phyloP scores from a whole-genome alignment of 2,797 vertebrate genomes.

The Neosalanx taihuensis region DNA sequence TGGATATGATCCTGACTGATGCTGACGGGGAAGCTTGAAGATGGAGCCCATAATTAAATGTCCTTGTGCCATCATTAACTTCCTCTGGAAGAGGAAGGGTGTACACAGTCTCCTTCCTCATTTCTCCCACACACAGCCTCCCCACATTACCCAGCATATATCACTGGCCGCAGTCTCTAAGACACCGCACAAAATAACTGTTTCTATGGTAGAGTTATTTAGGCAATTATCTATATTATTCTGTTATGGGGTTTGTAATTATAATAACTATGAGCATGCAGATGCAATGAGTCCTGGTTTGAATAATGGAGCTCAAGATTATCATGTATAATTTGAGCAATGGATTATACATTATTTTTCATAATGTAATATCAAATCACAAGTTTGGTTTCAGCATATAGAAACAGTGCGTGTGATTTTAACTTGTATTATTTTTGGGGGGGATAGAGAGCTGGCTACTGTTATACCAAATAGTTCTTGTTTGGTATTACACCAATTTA shows the following conservation, averaged over 20 bases:
- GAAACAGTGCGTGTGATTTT: no score
- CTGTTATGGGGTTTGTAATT: conserved; percentile 49
- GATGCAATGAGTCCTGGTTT: conserved; percentile 57
- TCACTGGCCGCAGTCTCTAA: conserved; percentile 11
- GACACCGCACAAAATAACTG: conserved; percentile 29
- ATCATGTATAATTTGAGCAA: conserved; percentile 59
- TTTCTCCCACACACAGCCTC: conserved; percentile 1
- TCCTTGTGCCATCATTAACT: conserved; percentile 52
- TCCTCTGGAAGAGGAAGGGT: conserved; percentile 15
- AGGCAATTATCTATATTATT: conserved; percentile 47
- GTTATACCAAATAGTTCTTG: conserved; percentile 16
- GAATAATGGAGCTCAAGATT: conserved; percentile 62
- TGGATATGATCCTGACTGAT: conserved; percentile 66
- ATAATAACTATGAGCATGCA: conserved; percentile 47
- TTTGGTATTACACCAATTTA: conserved; percentile 40
- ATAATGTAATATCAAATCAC: background rate
- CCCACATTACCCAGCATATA: conserved; percentile 17
- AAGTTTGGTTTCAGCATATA: no score
- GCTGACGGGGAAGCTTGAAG: conserved; percentile 61
- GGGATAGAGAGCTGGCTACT: conserved; percentile 11
- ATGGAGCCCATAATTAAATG: conserved; percentile 55
- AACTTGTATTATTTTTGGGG: no score
- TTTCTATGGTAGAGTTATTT: conserved; percentile 24
- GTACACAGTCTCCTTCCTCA: conserved; percentile 5
- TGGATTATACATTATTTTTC: conserved; percentile 62